Percentiles rank a stretch among this genome's conserved stretches.
phyloP scores from a whole-genome alignment of 1,140 invertebrate genomes.

The Chymomyza costata region DNA sequence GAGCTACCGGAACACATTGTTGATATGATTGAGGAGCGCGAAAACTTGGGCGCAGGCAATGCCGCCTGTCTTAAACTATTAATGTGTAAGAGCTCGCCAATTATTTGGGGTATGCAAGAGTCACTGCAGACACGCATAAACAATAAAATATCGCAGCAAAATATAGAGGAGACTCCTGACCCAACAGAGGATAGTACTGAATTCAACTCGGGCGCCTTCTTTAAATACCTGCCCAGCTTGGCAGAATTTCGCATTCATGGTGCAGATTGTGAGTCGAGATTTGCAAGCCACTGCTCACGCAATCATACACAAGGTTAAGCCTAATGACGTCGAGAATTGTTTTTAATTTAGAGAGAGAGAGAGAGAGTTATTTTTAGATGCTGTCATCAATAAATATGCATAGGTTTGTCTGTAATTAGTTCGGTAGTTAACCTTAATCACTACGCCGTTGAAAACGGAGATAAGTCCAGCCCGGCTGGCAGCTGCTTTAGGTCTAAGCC shows the following conservation, averaged over 20 bases:
- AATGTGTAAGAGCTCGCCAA: slow-evolving; percentile 85
- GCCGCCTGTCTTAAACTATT: slow-evolving; percentile 83
- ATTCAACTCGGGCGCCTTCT: slow-evolving; percentile 75
- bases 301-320: slow-evolving; percentile 24
- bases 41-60: slow-evolving; percentile 67
- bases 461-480: slow-evolving; percentile 34
- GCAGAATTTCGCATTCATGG: slow-evolving; percentile 80
- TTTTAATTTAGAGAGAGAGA: background rate
- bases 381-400: slow-evolving; percentile 29
- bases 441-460: background rate
- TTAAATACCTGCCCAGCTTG: slow-evolving; percentile 80
- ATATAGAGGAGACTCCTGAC: slow-evolving; percentile 32
- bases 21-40: slow-evolving; percentile 79
- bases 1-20: slow-evolving; percentile 78
- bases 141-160: slow-evolving; percentile 6
- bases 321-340: slow-evolving; percentile 8
- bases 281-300: slow-evolving; percentile 75
- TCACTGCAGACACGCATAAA: slow-evolving; percentile 76
- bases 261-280: slow-evolving; percentile 80
- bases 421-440: slow-evolving; percentile 8
- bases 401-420: slow-evolving; percentile 26
- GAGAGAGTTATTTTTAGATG: slow-evolving; percentile 24
- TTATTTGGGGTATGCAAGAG: slow-evolving; percentile 84
- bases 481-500: slow-evolving; percentile 4
- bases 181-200: slow-evolving; percentile 67